Conservation (phyloP, 2,113 vertebrate genomes). For the Varanus komodoensis region DNA sequence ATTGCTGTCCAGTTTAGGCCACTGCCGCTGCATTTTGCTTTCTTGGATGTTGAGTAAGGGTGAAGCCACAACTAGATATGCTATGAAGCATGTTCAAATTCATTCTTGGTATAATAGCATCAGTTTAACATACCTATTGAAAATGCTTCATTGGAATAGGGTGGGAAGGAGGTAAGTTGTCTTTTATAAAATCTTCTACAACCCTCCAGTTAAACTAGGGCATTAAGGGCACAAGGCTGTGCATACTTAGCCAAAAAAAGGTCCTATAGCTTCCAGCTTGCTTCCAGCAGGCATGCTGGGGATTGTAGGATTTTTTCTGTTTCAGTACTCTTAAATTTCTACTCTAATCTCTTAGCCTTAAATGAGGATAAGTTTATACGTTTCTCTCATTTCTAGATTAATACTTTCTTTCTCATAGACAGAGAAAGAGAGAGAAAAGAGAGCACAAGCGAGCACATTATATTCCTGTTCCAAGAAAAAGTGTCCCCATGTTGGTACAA, state of each 20-base stretch:
- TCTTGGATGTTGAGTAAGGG: not conserved
- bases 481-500: not conserved
- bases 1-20: no score
- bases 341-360: not conserved
- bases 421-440: no score
- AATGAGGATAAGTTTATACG: not conserved
- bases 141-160: not conserved
- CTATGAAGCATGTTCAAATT: not conserved
- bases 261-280: no score
- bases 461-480: not conserved
- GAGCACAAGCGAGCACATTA: no score
- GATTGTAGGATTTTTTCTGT: no score
- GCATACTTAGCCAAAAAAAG: no score
- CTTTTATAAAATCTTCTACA: not conserved
- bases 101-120: not conserved
- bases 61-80: not conserved
- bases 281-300: no score
- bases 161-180: not conserved
- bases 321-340: no score
- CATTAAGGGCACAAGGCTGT: no score
- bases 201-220: no score
- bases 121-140: not conserved
- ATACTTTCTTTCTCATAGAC: not conserved
- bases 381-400: not conserved
- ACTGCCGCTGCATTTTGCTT: not conserved